Base-by-base conservation (phyloP, 2,113 vertebrate genomes). In the Peromyscus maniculatus region DNA sequence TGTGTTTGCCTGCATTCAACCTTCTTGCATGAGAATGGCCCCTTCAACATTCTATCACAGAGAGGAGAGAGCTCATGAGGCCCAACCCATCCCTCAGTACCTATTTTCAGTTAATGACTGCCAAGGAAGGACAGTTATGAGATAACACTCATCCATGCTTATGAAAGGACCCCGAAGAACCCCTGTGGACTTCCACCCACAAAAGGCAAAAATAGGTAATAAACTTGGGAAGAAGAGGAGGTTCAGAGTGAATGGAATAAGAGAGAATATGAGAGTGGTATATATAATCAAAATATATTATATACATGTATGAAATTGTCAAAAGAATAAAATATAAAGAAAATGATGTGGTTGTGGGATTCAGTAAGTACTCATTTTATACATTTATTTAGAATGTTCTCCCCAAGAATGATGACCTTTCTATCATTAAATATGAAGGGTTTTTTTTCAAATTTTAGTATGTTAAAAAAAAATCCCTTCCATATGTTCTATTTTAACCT, bases 301-400 rank as follows among this genome's bases (percentile, higher is more conserved):
- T 64, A 64, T 62, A 9, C 22, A 43, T 75, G 12, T 39, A 62
- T 17, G 12, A 84, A 84, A 24, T 8, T 28, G 36, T 83, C n/a
- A 28, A 39, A 55, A 39, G 55, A 59, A 86, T 66, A 46, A 66
- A 66, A 66, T 46, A 11, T 28, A 84, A 64, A 43, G 22, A 33
- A 67, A 22, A 59, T 10, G 43, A 69, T 49, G 16, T 67, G 43
- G 7, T 59, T 74, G 5, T 52, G 9, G 36, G 5, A 49, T 92
- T 97, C 46, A 94, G 1, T 74, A 64, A 86, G 72, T 69, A 79
- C 75, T 55, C 83, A 79, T 74, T 77, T 91, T 95, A 66, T 87
- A 28, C 10, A 69, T 82, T 55, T 75, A 21, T n/a, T 59, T 90
- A 87, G 91, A 87, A 75, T 78, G 36, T 69, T 87, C 33, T 77